Conservation (phyloP, 2,888 invertebrate species). For the Stictocephala bisonia region DNA sequence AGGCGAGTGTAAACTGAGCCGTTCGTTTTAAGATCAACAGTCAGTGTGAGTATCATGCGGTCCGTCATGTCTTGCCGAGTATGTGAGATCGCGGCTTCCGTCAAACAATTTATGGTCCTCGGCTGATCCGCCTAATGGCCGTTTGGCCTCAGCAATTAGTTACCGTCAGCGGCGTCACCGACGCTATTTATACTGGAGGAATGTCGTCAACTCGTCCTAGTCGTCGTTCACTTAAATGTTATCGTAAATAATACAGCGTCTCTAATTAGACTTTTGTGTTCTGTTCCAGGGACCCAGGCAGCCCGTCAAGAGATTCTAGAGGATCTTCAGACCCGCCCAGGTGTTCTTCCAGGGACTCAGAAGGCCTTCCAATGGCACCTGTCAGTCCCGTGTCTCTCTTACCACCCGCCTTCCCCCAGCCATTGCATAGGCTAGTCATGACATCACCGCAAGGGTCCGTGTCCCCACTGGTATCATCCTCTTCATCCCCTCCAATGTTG, state of each 20-base stretch:
- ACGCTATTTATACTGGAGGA: constrained; percentile 43
- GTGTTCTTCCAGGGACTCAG: constrained; percentile 82
- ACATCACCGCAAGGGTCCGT: constrained; percentile 72
- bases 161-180: constrained; percentile 36
- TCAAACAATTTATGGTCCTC: constrained; percentile 46
- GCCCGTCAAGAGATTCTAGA: constrained; percentile 82
- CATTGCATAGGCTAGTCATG: constrained; percentile 77
- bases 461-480: constrained; percentile 78
- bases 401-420: constrained; percentile 66
- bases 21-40: too few species aligned
- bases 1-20: too few species aligned
- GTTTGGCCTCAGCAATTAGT: constrained; percentile 43
- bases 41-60: too few species aligned
- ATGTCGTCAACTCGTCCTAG: constrained; percentile 40
- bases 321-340: constrained; percentile 75
- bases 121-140: constrained; percentile 45
- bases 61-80: too few species aligned
- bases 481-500: constrained; percentile 70
- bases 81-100: constrained; percentile 38
- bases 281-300: constrained; percentile 75
- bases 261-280: constrained; percentile 57
- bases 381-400: constrained; percentile 65
- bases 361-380: constrained; percentile 66
- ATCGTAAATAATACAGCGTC: constrained; percentile 32
- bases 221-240: constrained; percentile 22